Evolutionary conservation across 2,888 invertebrate genomes (phyloP).

Genomic region (Nymphalis polychloros): DNA sequence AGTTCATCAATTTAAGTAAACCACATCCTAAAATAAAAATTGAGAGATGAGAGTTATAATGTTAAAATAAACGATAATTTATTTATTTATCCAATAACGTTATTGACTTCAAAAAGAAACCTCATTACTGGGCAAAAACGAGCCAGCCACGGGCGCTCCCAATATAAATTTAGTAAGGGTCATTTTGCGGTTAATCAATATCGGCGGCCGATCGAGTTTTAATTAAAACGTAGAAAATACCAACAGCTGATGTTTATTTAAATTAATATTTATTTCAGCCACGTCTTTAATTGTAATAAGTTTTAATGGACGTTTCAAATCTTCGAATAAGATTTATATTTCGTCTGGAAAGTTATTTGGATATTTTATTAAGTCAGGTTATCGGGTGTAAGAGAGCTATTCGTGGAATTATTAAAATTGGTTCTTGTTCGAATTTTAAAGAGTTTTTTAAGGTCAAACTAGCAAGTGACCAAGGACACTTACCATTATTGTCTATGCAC

Average conservation of each 20-base stretch:
- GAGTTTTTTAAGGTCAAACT: too few species aligned
- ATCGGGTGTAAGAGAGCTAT: too few species aligned
- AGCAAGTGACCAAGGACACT: too few species aligned
- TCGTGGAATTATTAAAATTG: too few species aligned
- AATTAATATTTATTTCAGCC: slow-evolving; percentile 16
- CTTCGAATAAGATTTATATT: neutral
- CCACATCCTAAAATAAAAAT: too few species aligned
- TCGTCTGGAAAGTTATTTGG: too few species aligned
- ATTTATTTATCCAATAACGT: neutral
- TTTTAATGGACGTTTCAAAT: neutral
- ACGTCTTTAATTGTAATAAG: slow-evolving; percentile 1
- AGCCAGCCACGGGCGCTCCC: slow-evolving; percentile 11
- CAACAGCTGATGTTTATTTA: slow-evolving; percentile 14
- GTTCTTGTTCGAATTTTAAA: too few species aligned
- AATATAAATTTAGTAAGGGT: slow-evolving; percentile 58
- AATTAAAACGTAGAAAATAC: slow-evolving; percentile 31
- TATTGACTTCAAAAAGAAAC: slow-evolving; percentile 18
- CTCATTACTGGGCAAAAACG: slow-evolving; percentile 40
- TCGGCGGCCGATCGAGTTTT: slow-evolving; percentile 28
- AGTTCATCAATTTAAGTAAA: too few species aligned
- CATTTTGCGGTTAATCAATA: slow-evolving; percentile 48
- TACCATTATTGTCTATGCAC: too few species aligned
- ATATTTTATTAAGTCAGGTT: too few species aligned
- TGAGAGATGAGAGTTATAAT: too few species aligned
- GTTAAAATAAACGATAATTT: too few species aligned